These are phyloP conservation scores for Phalanger gymnotis DNA, from an alignment of 2,797 vertebrate genomes.

Conservation along the genomic window DNA sequence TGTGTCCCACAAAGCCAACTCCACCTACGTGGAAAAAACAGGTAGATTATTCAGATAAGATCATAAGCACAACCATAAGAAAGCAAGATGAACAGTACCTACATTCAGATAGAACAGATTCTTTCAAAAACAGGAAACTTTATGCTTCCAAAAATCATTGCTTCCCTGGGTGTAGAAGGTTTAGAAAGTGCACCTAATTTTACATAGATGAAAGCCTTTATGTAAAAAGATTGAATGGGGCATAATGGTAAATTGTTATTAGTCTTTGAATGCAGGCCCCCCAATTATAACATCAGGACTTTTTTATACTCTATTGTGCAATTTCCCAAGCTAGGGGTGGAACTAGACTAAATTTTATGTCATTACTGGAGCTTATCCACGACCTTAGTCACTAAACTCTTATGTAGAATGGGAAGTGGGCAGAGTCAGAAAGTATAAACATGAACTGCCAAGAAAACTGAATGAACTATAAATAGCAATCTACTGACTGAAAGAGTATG, in stretches of 20 bases:
- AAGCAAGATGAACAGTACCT: slow-evolving; percentile 10
- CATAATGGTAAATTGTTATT: background rate
- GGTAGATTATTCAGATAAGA: background rate
- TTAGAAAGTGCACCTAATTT: background rate
- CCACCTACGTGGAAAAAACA: slow-evolving; percentile 88
- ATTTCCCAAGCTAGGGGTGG: background rate
- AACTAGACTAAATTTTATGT: background rate
- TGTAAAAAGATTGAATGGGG: background rate
- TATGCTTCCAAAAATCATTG: background rate
- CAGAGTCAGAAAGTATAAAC: background rate
- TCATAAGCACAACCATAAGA: background rate
- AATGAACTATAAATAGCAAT: slow-evolving; percentile 1
- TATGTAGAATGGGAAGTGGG: background rate
- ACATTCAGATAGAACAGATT: background rate
- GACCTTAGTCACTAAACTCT: background rate
- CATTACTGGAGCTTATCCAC: background rate
- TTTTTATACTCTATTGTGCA: background rate
- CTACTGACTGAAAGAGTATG: background rate
- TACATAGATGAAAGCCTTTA: background rate
- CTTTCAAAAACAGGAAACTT: background rate
- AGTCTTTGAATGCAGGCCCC: background rate
- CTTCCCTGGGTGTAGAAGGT: background rate
- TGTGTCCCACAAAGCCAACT: slow-evolving; percentile 98
- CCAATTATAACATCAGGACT: background rate
- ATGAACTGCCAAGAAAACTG: background rate